Percentiles rank a stretch among this genome's conserved stretches.
Conservation (phyloP, 2,888 invertebrate genomes). For the Trichogramma dendrolimi region DNA sequence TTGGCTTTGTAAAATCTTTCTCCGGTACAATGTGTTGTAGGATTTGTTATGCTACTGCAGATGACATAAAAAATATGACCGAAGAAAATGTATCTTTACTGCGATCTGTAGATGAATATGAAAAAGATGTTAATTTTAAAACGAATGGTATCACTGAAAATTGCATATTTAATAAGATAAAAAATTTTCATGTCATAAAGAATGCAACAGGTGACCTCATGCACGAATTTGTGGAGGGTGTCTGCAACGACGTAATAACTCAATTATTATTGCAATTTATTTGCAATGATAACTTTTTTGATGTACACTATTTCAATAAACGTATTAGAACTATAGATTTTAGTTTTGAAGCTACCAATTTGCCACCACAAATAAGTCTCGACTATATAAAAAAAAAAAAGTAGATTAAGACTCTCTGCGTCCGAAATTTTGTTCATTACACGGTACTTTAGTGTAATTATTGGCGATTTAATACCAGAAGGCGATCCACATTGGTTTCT, state of each 20-base stretch:
- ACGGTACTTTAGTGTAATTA: neutral
- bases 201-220: neutral
- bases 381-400: neutral
- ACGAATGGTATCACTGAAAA: neutral
- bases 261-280: neutral
- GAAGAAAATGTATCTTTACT: constrained; percentile 11
- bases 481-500: neutral
- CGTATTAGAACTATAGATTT: neutral
- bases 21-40: constrained; percentile 1
- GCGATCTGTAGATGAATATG: constrained; percentile 8
- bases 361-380: neutral
- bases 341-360: neutral
- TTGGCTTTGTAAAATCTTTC: constrained; percentile 14
- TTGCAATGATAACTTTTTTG: neutral
- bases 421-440: neutral
- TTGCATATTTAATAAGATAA: neutral
- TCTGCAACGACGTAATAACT: neutral
- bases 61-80: constrained; percentile 3
- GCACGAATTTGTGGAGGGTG: neutral
- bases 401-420: constrained; percentile 3
- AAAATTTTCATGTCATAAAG: neutral
- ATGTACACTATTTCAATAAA: neutral
- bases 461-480: neutral
- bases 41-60: constrained; percentile 10
- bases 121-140: neutral